Evolutionary conservation across 2,113 vertebrate genomes (phyloP).

Genomic region (Saguinus midas): DNA sequence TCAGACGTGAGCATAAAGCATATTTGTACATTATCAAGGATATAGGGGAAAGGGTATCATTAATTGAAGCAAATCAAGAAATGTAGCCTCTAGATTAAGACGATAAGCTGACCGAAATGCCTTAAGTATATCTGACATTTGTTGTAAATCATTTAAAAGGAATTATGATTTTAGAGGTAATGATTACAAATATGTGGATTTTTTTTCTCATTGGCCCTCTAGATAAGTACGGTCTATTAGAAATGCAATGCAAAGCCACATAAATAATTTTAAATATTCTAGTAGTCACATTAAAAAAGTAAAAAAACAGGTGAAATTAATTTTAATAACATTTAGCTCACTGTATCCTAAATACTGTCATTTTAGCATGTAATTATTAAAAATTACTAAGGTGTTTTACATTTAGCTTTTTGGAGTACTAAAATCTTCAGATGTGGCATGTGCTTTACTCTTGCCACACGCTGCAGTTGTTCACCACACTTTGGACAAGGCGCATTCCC

Average conservation of each 20-base stretch:
- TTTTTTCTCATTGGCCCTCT: background rate
- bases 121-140: background rate
- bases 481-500: background rate
- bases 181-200: background rate
- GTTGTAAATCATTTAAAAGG: background rate
- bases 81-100: background rate
- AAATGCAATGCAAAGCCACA: background rate
- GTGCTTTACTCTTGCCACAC: background rate
- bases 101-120: background rate
- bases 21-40: background rate
- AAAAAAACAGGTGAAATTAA: background rate
- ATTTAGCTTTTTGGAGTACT: background rate
- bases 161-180: background rate
- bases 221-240: background rate
- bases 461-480: too few relatives aligned
- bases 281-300: background rate
- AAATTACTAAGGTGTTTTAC: background rate
- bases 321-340: background rate
- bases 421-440: background rate
- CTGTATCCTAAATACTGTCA: background rate
- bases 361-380: background rate
- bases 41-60: background rate
- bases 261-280: background rate
- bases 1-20: background rate
- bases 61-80: background rate